Base-by-base conservation (phyloP, 2,888 invertebrate genomes). In the Drosophila crucigera region DNA sequence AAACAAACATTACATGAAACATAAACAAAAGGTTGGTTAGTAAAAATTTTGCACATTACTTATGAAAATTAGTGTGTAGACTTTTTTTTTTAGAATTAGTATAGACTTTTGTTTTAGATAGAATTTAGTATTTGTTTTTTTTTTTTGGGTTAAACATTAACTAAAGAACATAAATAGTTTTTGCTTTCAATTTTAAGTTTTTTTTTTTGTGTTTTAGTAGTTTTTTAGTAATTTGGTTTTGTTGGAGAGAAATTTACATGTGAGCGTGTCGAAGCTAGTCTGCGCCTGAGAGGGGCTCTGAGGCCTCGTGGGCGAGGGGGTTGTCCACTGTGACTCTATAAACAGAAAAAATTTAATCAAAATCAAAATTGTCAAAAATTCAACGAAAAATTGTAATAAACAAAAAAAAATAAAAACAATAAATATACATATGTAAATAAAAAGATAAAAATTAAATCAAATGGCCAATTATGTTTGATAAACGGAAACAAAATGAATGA, bases 241-340 rank as follows among this genome's bases (percentile, higher is more conserved):
- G 73, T 89, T 84, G 79, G 80, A 85, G 77, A 86, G 86, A 88
- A 93, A 92, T 93, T 94, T 94, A 94, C 94, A 94, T 94, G 94
- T 94, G 90, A 93, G 93, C 92, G 94, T 93, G 90, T 94, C 94
- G 93, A 94, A 94, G 94, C 93, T 94, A 93, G 94, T 94, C 94
- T 94, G 94, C 93, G 93, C 92, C 92, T 94, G 94, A 91, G 94
- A 91, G 78, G 94, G 94, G 92, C 94, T 94, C 92, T 93, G 94
- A 90, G 94, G 94, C 93, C 94, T 91, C 90, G 94, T 93, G 82
- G 94, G 94, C 92, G 94, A 94, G 91, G 94, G 91, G 85, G 94
- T 94, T 88, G 94, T 94, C 94, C 94, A 94, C 92, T 94, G 94
- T 92, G 94, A 92, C 92, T 94, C 94, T 94, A 94, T 92, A 94